These are phyloP conservation scores for Brachionus manjavacas DNA, from an alignment of 1,140 invertebrate genomes.

Conservation along the genomic window DNA sequence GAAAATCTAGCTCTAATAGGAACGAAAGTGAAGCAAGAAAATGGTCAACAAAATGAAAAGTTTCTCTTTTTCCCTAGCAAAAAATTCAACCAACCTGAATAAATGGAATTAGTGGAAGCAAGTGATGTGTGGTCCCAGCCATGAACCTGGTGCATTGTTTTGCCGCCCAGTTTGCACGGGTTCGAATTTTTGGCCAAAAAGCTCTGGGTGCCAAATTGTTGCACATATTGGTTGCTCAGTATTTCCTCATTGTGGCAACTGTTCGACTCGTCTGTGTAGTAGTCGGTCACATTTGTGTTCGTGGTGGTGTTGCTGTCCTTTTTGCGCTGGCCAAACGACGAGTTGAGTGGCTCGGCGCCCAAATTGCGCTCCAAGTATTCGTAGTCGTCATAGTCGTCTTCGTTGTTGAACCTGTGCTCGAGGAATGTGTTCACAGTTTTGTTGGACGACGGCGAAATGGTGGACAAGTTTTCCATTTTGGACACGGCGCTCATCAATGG, in stretches of 20 bases:
- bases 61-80: background rate
- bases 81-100: constrained; percentile 28
- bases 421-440: constrained; percentile 13
- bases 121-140: constrained; percentile 26
- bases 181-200: background rate
- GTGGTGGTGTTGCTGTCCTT: background rate
- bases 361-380: constrained; percentile 40
- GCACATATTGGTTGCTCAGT: background rate
- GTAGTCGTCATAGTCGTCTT: constrained; percentile 38
- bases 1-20: background rate
- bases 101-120: constrained; percentile 31
- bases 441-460: constrained; percentile 4
- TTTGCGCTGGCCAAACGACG: background rate
- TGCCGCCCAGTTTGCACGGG: background rate
- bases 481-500: constrained; percentile 35
- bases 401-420: background rate
- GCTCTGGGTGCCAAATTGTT: background rate
- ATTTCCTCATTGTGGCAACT: constrained; percentile 12
- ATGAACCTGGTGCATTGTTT: background rate
- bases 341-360: constrained; percentile 16
- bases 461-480: constrained; percentile 26
- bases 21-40: background rate
- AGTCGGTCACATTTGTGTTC: constrained; percentile 24
- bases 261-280: constrained; percentile 39
- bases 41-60: background rate